Evolutionary conservation across 2,113 vertebrate genomes (phyloP).

Genomic region (Plestiodon gilberti): DNA sequence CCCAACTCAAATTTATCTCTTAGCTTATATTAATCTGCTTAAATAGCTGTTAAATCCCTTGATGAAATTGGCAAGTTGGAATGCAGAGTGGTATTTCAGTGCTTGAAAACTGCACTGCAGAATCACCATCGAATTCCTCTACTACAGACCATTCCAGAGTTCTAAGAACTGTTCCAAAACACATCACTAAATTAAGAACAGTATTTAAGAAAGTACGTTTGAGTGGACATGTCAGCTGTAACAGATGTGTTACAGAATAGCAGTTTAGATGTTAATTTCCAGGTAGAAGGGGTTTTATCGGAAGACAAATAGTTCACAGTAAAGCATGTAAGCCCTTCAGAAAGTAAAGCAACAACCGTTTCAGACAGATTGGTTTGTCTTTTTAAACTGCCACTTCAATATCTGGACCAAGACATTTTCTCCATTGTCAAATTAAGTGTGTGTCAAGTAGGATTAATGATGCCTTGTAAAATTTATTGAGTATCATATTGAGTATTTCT

Average conservation of each 20-base stretch:
- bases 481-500: neutral
- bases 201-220: neutral
- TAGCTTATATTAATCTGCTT: neutral
- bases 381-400: neutral
- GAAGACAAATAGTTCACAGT: neutral
- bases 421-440: neutral
- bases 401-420: neutral
- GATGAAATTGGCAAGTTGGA: neutral
- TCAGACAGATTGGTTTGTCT: neutral
- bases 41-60: neutral
- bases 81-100: neutral
- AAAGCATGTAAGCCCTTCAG: neutral
- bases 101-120: neutral
- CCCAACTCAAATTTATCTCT: neutral
- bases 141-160: neutral
- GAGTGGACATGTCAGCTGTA: neutral
- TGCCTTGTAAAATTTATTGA: neutral
- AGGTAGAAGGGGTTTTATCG: neutral
- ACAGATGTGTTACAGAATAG: neutral
- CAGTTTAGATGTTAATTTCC: neutral
- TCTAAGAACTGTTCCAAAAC: neutral
- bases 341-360: neutral
- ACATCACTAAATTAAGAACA: neutral
- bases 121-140: neutral
- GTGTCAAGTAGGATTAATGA: neutral